These are phyloP conservation scores for Plebejus melissa DNA, from an alignment of 2,888 invertebrate species.

Conservation along the genomic window DNA sequence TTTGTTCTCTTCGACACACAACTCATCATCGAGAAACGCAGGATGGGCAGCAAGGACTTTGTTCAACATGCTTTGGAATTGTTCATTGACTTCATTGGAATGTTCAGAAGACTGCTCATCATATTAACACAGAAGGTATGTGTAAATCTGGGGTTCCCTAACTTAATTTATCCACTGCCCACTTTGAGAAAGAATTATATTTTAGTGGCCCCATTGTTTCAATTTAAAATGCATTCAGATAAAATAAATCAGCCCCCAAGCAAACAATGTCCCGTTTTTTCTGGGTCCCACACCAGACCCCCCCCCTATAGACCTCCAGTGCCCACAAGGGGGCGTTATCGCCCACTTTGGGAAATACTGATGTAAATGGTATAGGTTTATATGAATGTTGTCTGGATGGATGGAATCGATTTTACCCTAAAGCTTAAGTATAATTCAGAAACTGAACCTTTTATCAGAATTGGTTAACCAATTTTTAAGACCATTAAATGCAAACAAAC, in stretches of 20 bases:
- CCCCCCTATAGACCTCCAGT: too few relatives aligned
- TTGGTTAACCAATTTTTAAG: not conserved
- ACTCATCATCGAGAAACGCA: conserved; percentile 94
- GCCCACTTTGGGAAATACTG: too few relatives aligned
- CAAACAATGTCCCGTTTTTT: too few relatives aligned
- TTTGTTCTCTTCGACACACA: conserved; percentile 99
- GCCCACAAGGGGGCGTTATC: too few relatives aligned
- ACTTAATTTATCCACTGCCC: too few relatives aligned
- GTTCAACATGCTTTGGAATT: conserved; percentile 94
- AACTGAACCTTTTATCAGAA: too few relatives aligned
- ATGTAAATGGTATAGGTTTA: conserved; percentile 72
- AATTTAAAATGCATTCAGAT: too few relatives aligned
- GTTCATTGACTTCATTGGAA: conserved; percentile 95
- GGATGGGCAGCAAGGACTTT: conserved; percentile 94
- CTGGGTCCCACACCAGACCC: too few relatives aligned
- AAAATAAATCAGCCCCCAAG: too few relatives aligned
- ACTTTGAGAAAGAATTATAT: too few relatives aligned
- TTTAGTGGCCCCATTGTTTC: too few relatives aligned
- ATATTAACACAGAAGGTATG: conserved; percentile 93
- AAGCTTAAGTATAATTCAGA: not conserved
- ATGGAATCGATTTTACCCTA: not conserved
- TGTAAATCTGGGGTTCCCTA: not conserved
- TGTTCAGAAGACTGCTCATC: conserved; percentile 94
- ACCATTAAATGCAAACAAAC: not conserved
- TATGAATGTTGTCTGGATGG: not conserved